phyloP scores from a whole-genome alignment of 1,140 invertebrate species.

The Zaprionus vittiger region DNA sequence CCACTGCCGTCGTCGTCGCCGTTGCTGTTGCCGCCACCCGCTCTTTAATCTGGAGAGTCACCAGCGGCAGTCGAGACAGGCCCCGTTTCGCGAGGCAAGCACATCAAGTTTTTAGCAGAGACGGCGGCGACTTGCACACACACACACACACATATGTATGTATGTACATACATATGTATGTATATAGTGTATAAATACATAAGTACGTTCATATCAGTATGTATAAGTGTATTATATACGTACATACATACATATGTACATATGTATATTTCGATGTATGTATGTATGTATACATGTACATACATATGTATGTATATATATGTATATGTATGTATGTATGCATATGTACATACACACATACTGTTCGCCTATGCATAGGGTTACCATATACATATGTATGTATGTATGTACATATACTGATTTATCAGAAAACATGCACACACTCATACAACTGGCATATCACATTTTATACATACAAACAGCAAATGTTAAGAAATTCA shows the following conservation, averaged over 20 bases:
- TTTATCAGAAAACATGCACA: no score
- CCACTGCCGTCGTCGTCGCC: constrained; percentile 8
- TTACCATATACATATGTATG: not conserved
- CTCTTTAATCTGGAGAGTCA: constrained; percentile 74
- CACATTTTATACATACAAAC: constrained; percentile 16
- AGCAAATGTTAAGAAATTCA: constrained; percentile 46
- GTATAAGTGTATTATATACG: not conserved
- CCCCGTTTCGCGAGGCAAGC: constrained; percentile 69
- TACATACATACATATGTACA: not conserved
- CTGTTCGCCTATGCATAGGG: not conserved
- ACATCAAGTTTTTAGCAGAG: constrained; percentile 75
- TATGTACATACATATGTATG: constrained; percentile 1
- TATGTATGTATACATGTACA: not conserved
- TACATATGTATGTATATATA: not conserved
- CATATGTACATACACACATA: constrained; percentile 16
- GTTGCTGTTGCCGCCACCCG: constrained; percentile 18
- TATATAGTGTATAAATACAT: not conserved
- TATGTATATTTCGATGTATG: not conserved
- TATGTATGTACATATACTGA: not conserved
- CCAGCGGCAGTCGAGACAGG: constrained; percentile 61
- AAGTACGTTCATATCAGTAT: not conserved
- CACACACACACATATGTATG: constrained; percentile 19
- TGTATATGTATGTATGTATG: constrained; percentile 5
- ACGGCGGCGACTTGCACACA: constrained; percentile 34
- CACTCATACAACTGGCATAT: not conserved